Conservation (phyloP, 1,140 invertebrate species). For the Drosophila suzukii region DNA sequence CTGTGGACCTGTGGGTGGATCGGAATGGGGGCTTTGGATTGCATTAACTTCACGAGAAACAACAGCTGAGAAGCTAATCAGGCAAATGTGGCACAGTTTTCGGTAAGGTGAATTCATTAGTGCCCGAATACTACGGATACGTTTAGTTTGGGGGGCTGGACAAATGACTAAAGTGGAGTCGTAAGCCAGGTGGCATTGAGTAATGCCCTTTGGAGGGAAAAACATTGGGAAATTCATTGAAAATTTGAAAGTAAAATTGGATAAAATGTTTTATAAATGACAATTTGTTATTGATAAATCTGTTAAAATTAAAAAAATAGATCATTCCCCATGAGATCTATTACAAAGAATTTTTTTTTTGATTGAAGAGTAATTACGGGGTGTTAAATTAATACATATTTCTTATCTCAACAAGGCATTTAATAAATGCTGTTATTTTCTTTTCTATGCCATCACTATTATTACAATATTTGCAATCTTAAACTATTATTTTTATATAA, state of each 20-base stretch:
- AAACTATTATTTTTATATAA: not conserved
- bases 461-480: not conserved
- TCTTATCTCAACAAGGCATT: too few species aligned
- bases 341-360: too few species aligned
- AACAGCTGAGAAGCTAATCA: constrained; percentile 78
- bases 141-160: constrained; percentile 17
- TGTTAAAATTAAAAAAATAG: too few species aligned
- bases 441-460: not conserved
- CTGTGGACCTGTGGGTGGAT: constrained; percentile 19
- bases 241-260: constrained; percentile 1
- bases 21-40: not conserved
- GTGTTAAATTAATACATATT: too few species aligned
- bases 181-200: constrained; percentile 40
- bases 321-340: too few species aligned
- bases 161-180: constrained; percentile 28
- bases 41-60: constrained; percentile 33
- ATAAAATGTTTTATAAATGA: not conserved
- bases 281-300: too few species aligned
- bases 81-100: constrained; percentile 66
- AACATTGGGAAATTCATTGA: not conserved
- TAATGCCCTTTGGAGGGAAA: constrained; percentile 12
- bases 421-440: not conserved
- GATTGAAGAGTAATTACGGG: too few species aligned
- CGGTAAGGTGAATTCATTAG: constrained; percentile 54
- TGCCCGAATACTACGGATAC: not conserved